These are phyloP conservation scores for Psephotus haematonotus DNA, from an alignment of 2,113 vertebrate species.

Conservation along the genomic window DNA sequence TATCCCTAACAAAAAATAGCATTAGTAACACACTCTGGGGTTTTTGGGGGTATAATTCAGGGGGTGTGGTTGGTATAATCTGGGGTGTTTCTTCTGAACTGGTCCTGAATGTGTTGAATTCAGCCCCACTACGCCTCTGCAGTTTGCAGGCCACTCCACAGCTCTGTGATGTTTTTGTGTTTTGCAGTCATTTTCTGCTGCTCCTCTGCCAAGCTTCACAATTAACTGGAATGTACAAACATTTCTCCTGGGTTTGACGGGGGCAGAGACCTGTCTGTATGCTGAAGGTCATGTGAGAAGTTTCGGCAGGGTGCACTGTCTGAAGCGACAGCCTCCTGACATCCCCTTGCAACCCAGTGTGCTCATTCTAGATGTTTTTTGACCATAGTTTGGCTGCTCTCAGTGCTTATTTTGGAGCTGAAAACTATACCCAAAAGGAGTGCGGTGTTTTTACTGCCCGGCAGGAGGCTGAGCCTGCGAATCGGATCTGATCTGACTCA, in stretches of 20 bases:
- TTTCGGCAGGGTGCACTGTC: slow-evolving; percentile 58
- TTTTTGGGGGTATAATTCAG: not conserved
- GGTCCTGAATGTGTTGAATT: not conserved
- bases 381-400: slow-evolving; percentile 42
- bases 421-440: slow-evolving; percentile 43
- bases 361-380: slow-evolving; percentile 50
- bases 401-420: slow-evolving; percentile 57
- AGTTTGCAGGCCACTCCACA: not conserved
- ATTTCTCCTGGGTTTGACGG: slow-evolving; percentile 36
- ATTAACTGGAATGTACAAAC: slow-evolving; percentile 51
- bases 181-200: slow-evolving; percentile 41
- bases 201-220: not conserved
- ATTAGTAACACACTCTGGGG: not conserved
- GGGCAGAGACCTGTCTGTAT: slow-evolving; percentile 56
- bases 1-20: not conserved
- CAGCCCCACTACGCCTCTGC: not conserved
- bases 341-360: slow-evolving; percentile 31
- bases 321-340: slow-evolving; percentile 60
- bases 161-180: slow-evolving; percentile 19
- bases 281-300: slow-evolving; percentile 55
- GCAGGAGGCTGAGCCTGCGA: slow-evolving; percentile 40
- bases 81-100: not conserved
- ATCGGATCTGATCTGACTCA: slow-evolving; percentile 64
- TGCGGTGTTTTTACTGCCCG: slow-evolving; percentile 44
- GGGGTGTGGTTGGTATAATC: not conserved